A percentile compares a stretch with the other conserved stretches of the same genome.
Conservation (phyloP, 2,113 vertebrate species). For the Callaeas wilsoni region DNA sequence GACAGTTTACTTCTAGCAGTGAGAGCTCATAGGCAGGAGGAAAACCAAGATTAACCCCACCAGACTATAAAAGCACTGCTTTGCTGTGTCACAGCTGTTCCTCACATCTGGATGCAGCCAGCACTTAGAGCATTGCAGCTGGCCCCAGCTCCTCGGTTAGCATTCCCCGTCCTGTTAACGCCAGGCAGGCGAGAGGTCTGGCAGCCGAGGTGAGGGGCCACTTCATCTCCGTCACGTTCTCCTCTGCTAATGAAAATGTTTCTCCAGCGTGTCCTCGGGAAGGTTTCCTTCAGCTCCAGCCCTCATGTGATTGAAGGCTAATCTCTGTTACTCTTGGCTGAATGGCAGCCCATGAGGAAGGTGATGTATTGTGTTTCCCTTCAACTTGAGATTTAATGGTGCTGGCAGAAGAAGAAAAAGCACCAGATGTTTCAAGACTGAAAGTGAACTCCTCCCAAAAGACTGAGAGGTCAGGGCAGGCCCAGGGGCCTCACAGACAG, state of each 20-base stretch:
- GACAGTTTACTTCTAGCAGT: background rate
- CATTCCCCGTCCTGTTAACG: background rate
- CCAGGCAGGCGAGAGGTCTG: background rate
- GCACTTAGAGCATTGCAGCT: background rate
- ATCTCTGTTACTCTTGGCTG: conserved; percentile 30
- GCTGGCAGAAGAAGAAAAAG: background rate
- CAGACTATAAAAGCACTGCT: background rate
- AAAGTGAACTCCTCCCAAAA: background rate
- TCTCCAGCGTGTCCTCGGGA: conserved; percentile 3
- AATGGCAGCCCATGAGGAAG: background rate
- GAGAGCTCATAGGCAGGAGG: background rate
- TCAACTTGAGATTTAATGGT: background rate
- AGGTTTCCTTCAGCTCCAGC: background rate
- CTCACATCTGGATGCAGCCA: conserved; percentile 23
- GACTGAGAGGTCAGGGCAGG: background rate
- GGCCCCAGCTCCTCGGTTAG: background rate
- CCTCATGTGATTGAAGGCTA: conserved; percentile 39
- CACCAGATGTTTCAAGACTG: background rate
- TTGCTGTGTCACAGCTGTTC: background rate
- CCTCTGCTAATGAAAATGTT: conserved; percentile 54
- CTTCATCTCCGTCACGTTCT: conserved; percentile 43
- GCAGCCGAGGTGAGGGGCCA: background rate
- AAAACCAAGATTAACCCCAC: background rate
- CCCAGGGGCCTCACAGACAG: fast-evolving
- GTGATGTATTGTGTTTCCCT: conserved; percentile 31